These are phyloP conservation scores for Dolomedes plantarius DNA, from an alignment of 2,888 invertebrate genomes.

Conservation along the genomic window DNA sequence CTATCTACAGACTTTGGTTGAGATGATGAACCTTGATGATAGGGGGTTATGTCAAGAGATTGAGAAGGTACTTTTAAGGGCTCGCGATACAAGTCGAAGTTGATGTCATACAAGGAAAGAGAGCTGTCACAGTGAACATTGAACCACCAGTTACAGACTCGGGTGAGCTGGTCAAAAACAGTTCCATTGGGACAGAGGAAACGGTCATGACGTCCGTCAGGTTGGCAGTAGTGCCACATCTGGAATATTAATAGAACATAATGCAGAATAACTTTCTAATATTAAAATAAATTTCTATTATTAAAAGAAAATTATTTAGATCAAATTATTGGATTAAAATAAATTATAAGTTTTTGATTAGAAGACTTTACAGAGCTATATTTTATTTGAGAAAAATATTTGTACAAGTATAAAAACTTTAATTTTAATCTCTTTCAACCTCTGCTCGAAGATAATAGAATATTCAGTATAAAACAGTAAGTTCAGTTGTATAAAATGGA, in stretches of 20 bases:
- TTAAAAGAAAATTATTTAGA: too few species aligned
- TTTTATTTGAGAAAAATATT: too few species aligned
- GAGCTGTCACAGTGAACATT: conserved; percentile 64
- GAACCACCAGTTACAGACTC: conserved; percentile 73
- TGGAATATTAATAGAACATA: conserved; percentile 29
- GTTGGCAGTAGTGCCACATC: conserved; percentile 73
- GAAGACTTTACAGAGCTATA: too few species aligned
- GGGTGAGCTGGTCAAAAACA: conserved; percentile 70
- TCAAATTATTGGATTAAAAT: too few species aligned
- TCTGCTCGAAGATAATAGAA: too few species aligned
- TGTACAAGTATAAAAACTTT: too few species aligned
- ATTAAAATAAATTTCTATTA: too few species aligned
- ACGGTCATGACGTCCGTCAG: conserved; percentile 72
- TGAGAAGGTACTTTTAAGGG: conserved; percentile 19
- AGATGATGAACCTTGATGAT: background rate
- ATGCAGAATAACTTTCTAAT: background rate
- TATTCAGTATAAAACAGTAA: too few species aligned
- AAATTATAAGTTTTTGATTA: too few species aligned
- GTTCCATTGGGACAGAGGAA: conserved; percentile 72
- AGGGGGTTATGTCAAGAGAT: background rate
- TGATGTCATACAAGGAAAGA: conserved; percentile 51
- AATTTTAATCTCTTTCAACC: too few species aligned
- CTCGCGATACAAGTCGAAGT: conserved; percentile 62
- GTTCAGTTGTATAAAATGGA: too few species aligned
- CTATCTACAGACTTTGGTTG: conserved; percentile 12